A percentile compares a stretch with the other conserved stretches of the same genome.
These are phyloP conservation scores for Coenobita brevimanus DNA, from an alignment of 1,140 invertebrate genomes.

Conservation along the genomic window DNA sequence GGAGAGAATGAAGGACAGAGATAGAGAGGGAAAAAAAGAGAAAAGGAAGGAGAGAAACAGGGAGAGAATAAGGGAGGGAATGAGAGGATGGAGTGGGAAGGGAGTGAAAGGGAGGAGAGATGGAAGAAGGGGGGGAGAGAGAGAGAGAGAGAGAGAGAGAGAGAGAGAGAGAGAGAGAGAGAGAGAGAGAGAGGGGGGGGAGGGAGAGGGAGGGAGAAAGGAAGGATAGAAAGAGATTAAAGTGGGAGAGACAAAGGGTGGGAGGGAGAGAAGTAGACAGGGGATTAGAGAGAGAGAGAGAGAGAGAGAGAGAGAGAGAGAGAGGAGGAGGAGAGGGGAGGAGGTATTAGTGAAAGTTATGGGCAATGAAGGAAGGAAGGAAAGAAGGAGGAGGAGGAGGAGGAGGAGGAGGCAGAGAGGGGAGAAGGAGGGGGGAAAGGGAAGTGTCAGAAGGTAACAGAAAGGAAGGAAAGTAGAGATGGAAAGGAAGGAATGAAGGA, in stretches of 20 bases:
- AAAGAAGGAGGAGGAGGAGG: background rate
- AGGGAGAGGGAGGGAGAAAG: no score
- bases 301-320: background rate
- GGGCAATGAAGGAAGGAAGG: background rate
- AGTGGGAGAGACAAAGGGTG: background rate
- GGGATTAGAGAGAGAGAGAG: background rate
- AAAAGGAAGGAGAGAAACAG: no score
- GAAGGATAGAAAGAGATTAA: background rate
- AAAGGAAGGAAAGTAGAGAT: no score
- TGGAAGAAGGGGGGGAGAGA: background rate
- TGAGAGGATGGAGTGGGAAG: background rate
- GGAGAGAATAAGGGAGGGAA: background rate
- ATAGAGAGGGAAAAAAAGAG: background rate
- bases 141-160: conserved; percentile 8
- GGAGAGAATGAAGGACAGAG: background rate
- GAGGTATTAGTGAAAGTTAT: no score
- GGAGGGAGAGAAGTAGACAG: background rate
- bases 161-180: no score
- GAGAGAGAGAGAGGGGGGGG: no score
- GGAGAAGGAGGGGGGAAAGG: background rate
- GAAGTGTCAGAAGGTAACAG: background rate
- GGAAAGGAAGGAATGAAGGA: no score
- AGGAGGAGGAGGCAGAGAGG: conserved; percentile 2
- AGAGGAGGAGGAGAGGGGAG: background rate
- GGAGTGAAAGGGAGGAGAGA: background rate